Evolutionary conservation across 2,113 vertebrate genomes (phyloP).

Genomic region (Albula glossodonta): DNA sequence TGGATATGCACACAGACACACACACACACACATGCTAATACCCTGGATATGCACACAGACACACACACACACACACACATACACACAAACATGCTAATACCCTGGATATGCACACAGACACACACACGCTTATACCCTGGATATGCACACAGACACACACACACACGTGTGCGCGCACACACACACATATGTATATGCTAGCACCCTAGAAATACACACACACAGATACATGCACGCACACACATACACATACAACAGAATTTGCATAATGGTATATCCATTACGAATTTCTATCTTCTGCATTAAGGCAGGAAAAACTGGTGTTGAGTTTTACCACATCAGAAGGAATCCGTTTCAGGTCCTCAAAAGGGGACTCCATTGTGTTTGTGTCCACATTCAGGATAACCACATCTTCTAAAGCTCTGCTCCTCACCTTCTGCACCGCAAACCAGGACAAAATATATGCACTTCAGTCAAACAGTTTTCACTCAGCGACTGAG

Average conservation of each 20-base stretch:
- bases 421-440: constrained; percentile 74
- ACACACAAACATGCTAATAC: background rate
- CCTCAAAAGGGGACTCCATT: constrained; percentile 80
- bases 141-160: background rate
- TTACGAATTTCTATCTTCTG: background rate
- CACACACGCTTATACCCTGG: constrained; percentile 18
- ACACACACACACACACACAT: constrained; percentile 19
- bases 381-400: constrained; percentile 86
- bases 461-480: background rate
- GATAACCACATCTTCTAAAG: constrained; percentile 85
- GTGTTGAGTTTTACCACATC: constrained; percentile 71
- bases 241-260: background rate
- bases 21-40: background rate
- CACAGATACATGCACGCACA: background rate
- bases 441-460: background rate
- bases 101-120: background rate
- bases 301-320: background rate
- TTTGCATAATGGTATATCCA: background rate
- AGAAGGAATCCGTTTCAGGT: constrained; percentile 78
- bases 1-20: constrained; percentile 7
- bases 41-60: background rate
- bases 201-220: constrained; percentile 9
- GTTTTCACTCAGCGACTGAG: no score
- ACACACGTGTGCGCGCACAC: no score
- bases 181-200: constrained; percentile 14